These are phyloP conservation scores for Fragum sueziense DNA, from an alignment of 2,888 invertebrate genomes.

Conservation along the genomic window DNA sequence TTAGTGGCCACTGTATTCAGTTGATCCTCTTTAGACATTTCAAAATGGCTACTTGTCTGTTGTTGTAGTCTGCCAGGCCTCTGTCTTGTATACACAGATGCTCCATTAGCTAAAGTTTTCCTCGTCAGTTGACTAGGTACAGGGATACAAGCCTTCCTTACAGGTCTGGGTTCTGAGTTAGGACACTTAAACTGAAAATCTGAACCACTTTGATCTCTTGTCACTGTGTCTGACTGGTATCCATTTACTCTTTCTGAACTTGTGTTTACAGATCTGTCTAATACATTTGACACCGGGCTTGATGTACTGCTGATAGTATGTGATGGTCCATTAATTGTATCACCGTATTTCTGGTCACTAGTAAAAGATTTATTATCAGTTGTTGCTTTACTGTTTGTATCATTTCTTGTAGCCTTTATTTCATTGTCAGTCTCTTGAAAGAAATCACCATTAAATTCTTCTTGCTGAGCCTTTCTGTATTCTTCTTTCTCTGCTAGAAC, in stretches of 20 bases:
- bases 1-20: constrained; percentile 55
- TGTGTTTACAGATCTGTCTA: background rate
- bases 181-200: constrained; percentile 11
- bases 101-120: constrained; percentile 59
- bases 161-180: constrained; percentile 1
- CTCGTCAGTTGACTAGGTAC: constrained; percentile 19
- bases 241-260: background rate
- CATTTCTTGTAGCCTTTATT: background rate
- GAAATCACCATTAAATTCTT: background rate
- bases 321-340: background rate
- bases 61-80: constrained; percentile 29
- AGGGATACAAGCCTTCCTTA: background rate
- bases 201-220: background rate
- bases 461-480: background rate
- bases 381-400: background rate
- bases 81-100: constrained; percentile 55
- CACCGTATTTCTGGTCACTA: background rate
- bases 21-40: constrained; percentile 62
- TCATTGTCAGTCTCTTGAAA: background rate
- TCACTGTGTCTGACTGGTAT: constrained; percentile 13
- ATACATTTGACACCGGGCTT: background rate
- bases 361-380: background rate
- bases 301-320: background rate
- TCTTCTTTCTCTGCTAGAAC: constrained; percentile 21
- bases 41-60: constrained; percentile 15